These are phyloP conservation scores for Drosophila hydei DNA, from an alignment of 1,140 invertebrate genomes.

Conservation along the genomic window DNA sequence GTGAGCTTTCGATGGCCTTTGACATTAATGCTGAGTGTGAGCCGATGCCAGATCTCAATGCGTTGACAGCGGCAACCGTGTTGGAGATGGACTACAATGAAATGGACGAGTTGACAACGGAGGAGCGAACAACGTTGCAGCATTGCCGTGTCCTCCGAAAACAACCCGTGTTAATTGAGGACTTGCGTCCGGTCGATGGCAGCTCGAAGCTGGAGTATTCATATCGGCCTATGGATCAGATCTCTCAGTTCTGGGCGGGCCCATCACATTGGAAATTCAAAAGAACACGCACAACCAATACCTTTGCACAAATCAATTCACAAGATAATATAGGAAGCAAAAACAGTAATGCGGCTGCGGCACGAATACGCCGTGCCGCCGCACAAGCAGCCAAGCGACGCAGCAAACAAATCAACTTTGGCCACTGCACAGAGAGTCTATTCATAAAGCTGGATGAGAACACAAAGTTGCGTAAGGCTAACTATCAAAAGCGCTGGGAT, in stretches of 20 bases:
- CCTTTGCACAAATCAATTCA: conserved; percentile 38
- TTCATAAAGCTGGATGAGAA: conserved; percentile 62
- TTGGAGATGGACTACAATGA: conserved; percentile 68
- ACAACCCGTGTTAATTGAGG: conserved; percentile 66
- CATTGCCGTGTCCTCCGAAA: conserved; percentile 73
- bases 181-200: conserved; percentile 76
- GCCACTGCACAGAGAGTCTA: conserved; percentile 49
- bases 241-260: conserved; percentile 83
- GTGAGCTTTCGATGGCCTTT: conserved; percentile 72
- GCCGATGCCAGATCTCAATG: conserved; percentile 66
- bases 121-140: conserved; percentile 67
- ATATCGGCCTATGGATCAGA: conserved; percentile 81
- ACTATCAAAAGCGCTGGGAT: conserved; percentile 82
- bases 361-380: conserved; percentile 11
- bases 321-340: background rate
- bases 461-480: conserved; percentile 66
- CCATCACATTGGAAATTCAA: conserved; percentile 84
- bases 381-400: conserved; percentile 43
- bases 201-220: conserved; percentile 77
- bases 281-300: conserved; percentile 47
- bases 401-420: conserved; percentile 56
- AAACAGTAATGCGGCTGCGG: conserved; percentile 10
- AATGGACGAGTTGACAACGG: conserved; percentile 70
- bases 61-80: conserved; percentile 11
- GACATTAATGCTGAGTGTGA: conserved; percentile 82